Base-by-base conservation (phyloP, 2,888 invertebrate species). In the Tetragnatha montana region DNA sequence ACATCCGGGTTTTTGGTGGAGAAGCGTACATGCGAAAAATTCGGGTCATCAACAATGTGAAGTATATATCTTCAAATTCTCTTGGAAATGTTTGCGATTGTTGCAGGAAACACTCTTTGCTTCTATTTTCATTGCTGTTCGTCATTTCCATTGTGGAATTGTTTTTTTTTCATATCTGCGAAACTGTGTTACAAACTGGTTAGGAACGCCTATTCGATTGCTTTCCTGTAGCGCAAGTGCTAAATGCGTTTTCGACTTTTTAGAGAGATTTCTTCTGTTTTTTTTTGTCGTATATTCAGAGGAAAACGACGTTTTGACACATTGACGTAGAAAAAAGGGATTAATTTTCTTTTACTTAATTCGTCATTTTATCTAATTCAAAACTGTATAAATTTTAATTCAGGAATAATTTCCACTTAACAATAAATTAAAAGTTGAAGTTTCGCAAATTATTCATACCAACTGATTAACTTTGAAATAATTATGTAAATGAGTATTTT, bases 21-120 rank as follows among this genome's bases (percentile, higher is more conserved):
- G 80, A 81, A 88, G 79, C 83, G 80, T n/a, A 88, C 83, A 88
- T 74, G 79, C 73, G 71, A 88, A 88, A 88, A 88, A 88, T 83
- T 79, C 79, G 78, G 88, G 88, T 83, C 88, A 88, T 51, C 70
- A 81, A 49, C 70, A 81, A 81, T 71, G 73, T 71, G 22, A 82
- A 71, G 35, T 82, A 74, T 51, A 60, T 35, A 35, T 35, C 35
- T 35, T 35, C 51, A 17, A 82, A 71, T 60, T 82, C 74, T 50
- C 19, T 73, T 74, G 73, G 51, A 70, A 71, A 19, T 81, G 71
- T 82, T 82, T 82, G 74, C 74, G 73, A 51, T 74, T 60, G 82
- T n/a, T 60, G 60, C 17, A 74, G 21, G 73, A 82, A 82, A 70
- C 51, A 71, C 71, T 71, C 10, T 22, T 71, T 71, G 17, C 60